Evolutionary conservation across 2,888 invertebrate genomes (phyloP).

Genomic region (Deilephila elpenor): DNA sequence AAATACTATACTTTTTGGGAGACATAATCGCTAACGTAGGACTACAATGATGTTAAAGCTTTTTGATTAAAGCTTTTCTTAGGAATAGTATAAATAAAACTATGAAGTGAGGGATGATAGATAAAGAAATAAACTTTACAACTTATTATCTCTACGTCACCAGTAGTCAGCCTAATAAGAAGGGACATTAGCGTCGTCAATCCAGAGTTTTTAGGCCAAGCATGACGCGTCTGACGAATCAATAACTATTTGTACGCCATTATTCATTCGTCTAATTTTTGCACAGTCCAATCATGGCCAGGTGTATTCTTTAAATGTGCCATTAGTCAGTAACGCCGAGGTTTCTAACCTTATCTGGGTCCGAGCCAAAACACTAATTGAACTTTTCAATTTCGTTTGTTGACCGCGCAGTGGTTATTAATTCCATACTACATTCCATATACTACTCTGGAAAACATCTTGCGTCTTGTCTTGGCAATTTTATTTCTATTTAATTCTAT

Average conservation of each 20-base stretch:
- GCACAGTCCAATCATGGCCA: neutral
- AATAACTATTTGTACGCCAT: neutral
- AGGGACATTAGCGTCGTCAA: neutral
- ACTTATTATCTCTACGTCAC: too few species aligned
- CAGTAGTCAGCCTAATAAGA: neutral
- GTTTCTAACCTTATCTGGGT: conserved; percentile 24
- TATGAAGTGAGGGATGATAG: too few species aligned
- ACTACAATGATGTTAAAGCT: too few species aligned
- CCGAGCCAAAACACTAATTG: conserved; percentile 19
- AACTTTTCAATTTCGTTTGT: conserved; percentile 15
- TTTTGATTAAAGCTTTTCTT: too few species aligned
- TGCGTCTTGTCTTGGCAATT: neutral
- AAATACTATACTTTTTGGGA: too few species aligned
- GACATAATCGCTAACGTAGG: too few species aligned
- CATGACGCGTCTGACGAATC: conserved; percentile 12
- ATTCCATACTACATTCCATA: neutral
- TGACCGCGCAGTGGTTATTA: neutral
- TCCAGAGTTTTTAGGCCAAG: neutral
- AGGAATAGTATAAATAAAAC: too few species aligned
- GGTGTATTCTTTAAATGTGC: conserved; percentile 15
- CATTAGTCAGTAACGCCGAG: conserved; percentile 16
- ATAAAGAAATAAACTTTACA: too few species aligned
- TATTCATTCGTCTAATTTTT: conserved; percentile 11
- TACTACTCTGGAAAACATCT: neutral
- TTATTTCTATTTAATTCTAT: neutral